These are phyloP conservation scores for Clanis bilineata DNA, from an alignment of 2,888 invertebrate species.

Conservation along the genomic window DNA sequence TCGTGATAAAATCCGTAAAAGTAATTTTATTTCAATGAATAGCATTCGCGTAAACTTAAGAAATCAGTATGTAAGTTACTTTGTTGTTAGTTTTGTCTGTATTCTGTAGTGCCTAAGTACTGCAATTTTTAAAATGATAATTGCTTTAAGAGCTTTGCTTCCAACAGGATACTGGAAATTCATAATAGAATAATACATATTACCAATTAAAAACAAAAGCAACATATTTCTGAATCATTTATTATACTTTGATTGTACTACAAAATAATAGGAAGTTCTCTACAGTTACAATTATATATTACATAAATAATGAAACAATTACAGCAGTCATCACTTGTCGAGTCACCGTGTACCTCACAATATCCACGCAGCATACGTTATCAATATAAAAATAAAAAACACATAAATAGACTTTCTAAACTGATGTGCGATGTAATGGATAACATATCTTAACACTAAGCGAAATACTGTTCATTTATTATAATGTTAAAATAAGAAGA, in stretches of 20 bases:
- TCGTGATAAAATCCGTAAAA: too few relatives aligned
- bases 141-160: too few relatives aligned
- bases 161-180: too few relatives aligned
- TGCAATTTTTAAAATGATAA: too few relatives aligned
- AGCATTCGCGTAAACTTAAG: too few relatives aligned
- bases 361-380: constrained; percentile 48
- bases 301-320: constrained; percentile 78
- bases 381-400: constrained; percentile 36
- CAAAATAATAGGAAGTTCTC: constrained; percentile 82
- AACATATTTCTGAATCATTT: constrained; percentile 73
- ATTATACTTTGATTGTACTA: constrained; percentile 81
- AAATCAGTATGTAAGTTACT: too few relatives aligned
- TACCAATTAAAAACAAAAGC: constrained; percentile 28
- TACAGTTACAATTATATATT: constrained; percentile 79
- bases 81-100: too few relatives aligned
- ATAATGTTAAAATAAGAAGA: constrained; percentile 44
- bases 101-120: too few relatives aligned
- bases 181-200: neutral
- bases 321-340: constrained; percentile 58
- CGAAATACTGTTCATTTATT: constrained; percentile 77
- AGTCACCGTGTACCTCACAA: constrained; percentile 38
- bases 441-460: constrained; percentile 52
- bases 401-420: constrained; percentile 38
- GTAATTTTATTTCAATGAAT: too few relatives aligned
- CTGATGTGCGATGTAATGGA: constrained; percentile 35